phyloP scores from a whole-genome alignment of 2,113 vertebrate genomes.

The Neogale vison region DNA sequence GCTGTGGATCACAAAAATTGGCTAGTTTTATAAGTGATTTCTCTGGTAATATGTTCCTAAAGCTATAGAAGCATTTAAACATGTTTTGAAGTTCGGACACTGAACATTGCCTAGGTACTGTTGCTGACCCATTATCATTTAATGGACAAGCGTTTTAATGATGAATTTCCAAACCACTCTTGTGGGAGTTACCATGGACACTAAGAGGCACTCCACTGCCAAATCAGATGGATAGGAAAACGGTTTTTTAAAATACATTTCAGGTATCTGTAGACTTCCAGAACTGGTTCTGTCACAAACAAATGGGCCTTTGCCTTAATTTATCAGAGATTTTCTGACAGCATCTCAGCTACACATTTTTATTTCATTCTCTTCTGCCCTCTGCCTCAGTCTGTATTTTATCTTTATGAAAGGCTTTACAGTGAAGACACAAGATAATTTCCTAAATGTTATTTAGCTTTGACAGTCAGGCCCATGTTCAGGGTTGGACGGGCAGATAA shows the following conservation, averaged over 20 bases:
- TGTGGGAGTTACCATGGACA: slow-evolving; percentile 55
- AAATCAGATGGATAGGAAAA: slow-evolving; percentile 44
- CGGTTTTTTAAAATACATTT: slow-evolving; percentile 21
- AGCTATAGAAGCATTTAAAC: neutral
- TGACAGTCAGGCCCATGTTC: slow-evolving; percentile 30
- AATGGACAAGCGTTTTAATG: slow-evolving; percentile 42
- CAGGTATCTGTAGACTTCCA: slow-evolving; percentile 54
- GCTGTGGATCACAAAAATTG: neutral
- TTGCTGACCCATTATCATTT: slow-evolving; percentile 32
- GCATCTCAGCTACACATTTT: slow-evolving; percentile 31
- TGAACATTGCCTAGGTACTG: neutral
- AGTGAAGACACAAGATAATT: slow-evolving; percentile 37
- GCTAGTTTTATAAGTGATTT: neutral
- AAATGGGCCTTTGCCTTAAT: slow-evolving; percentile 46
- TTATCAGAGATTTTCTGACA: slow-evolving; percentile 31
- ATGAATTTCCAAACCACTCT: slow-evolving; percentile 42
- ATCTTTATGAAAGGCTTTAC: slow-evolving; percentile 37
- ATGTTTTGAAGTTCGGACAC: slow-evolving; percentile 57
- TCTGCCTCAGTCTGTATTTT: slow-evolving; percentile 18
- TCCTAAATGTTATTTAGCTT: slow-evolving; percentile 29
- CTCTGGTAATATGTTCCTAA: slow-evolving; percentile 4
- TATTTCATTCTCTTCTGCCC: slow-evolving; percentile 40
- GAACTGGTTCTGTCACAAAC: slow-evolving; percentile 34
- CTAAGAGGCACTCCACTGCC: slow-evolving; percentile 33
- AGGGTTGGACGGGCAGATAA: neutral